Base-by-base conservation (phyloP, 2,797 vertebrate genomes). In the Paguma larvata region DNA sequence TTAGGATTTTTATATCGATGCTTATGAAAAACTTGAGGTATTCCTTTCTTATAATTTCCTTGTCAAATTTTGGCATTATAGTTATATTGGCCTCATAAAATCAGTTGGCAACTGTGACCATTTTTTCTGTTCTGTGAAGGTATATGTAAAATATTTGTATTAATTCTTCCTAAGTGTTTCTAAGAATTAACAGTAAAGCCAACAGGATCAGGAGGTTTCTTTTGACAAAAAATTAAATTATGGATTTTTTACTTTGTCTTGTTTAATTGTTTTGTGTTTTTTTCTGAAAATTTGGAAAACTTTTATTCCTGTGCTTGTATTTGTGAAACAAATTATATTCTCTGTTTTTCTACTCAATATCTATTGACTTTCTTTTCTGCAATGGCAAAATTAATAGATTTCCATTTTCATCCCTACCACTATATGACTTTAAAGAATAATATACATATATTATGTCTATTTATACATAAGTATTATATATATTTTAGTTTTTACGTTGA, bases 121-220 rank as follows among this genome's bases (percentile, higher is more conserved):
- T 48, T 86, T 77, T 88, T 80, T 32, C 15, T 79, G 32, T 72
- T 92, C 53, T 56, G 51, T 7, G n/a, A 77, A 79, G 46, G 16
- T 65, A 19, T 84, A 68, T 44, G 6, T 70, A 3, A 77, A 46
- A 27, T 70, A 93, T 77, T 70, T 86, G 13, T 75, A 16, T 56
- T 65, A 34, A 32, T 94, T 91, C 23, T 70, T 75, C 38, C 18
- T 80, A 63, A 68, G 6, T 68, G 14, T 65, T 91, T 48, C 90
- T 44, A 79, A 91, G 38, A 88, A 75, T 84, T 93, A 56, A 84
- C 38, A 44, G n/a, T 84, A 95, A 85, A 93, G 21, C 46, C 14
- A 86, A 79, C 4, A 84, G 14, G 21, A 65, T 32, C n/a, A 91
- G 23, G 27, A 82, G 25, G 6, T 44, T 87, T 73, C 75, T 84